These are phyloP conservation scores for Axinella damicornis DNA, from an alignment of 37 sponge, comb jelly and placozoan species.

Conservation along the genomic window DNA sequence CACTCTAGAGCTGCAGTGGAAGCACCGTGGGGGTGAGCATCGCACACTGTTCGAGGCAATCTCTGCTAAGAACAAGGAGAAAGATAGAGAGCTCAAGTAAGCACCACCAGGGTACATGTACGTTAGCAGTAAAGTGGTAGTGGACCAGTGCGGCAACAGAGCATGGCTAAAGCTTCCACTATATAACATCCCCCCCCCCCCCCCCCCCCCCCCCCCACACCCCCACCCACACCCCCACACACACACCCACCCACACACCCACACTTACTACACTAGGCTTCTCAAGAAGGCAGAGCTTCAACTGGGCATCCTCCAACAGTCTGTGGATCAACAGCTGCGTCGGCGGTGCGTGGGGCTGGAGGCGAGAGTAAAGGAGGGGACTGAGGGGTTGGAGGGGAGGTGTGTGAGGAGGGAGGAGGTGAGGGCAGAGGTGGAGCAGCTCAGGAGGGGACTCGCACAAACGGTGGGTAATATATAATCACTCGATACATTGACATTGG, in stretches of 20 bases:
- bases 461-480: slow-evolving; percentile 5
- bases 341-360: neutral
- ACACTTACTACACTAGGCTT: neutral
- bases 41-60: slow-evolving; percentile 45
- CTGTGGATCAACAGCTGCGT: slow-evolving; percentile 27
- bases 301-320: slow-evolving; percentile 26
- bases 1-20: slow-evolving; percentile 66
- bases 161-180: too few relatives aligned
- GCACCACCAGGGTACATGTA: neutral
- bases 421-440: slow-evolving; percentile 29
- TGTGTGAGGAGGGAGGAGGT: slow-evolving; percentile 22
- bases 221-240: neutral
- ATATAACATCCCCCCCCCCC: too few relatives aligned
- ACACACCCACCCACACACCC: too few relatives aligned
- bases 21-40: slow-evolving; percentile 53
- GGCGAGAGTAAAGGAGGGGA: slow-evolving; percentile 1
- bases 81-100: slow-evolving; percentile 57
- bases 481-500: too few relatives aligned
- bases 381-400: neutral
- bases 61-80: slow-evolving; percentile 58
- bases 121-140: too few relatives aligned
- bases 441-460: slow-evolving; percentile 28
- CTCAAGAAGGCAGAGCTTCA: slow-evolving; percentile 77
- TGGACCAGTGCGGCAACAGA: too few relatives aligned
- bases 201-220: too few relatives aligned